Evolutionary conservation across 2,888 invertebrate genomes (phyloP), one percentile per base, ranked within the genome.

Genomic region (Deladenus siricidicola): DNA sequence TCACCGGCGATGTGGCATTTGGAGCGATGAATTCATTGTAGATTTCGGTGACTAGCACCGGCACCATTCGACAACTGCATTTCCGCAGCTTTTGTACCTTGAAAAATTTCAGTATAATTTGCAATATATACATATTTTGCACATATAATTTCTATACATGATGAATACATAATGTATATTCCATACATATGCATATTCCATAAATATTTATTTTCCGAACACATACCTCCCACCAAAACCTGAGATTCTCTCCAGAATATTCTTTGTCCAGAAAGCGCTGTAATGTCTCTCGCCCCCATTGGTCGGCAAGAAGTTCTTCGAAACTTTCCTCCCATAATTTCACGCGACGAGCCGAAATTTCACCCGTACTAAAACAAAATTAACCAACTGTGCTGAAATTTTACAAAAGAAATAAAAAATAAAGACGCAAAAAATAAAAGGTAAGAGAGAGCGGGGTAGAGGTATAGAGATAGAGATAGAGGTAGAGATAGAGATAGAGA

Each of bases 211-310:
- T 43, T 50, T 62, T 29, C 4, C 4, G 19, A 23, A 43, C 28
- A 45, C 29, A 29, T 28, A 72, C 74, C 63, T 76, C 76, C 76
- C 73, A 73, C 76, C 76, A 76, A 58, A 76, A 93, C 90, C 90
- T 90, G 74, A 98, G 85, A 83, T 98, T 98, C 84, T 98, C 98
- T 50, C 90, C 91, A 76, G 93, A 93, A 82, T 96, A 98, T 83
- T 98, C 96, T 81, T 96, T 98, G 79, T 90, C 89, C 51, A 98
- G 85, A 82, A 98, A 98, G 79, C 86, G 87, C 66, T 88, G 87
- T 81, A 99, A 94, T 81, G 96, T 94, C 57, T 98, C 96, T 69
- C 89, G 84, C 2, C 98, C 98, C 17, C 91, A 86, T n/a, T 89
- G 86, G 84, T 98, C 98, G 70, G 88, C 66, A 6, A 98, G 83